phyloP scores from a whole-genome alignment of 2,113 vertebrate genomes.

The Macquaria ambigua region DNA sequence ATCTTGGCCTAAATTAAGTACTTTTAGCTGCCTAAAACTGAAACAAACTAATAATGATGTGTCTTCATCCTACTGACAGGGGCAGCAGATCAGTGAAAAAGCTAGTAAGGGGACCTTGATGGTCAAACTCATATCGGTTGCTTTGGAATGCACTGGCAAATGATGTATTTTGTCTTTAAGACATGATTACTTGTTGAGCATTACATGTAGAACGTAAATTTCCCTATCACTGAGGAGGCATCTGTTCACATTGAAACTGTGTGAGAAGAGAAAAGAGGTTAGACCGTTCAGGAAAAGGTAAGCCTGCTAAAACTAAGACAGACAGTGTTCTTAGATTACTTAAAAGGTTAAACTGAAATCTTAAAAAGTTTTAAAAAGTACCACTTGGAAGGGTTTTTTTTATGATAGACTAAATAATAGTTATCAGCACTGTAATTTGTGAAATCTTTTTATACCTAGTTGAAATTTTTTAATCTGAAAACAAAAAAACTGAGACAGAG shows the following conservation, averaged over 20 bases:
- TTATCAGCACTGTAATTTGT: background rate
- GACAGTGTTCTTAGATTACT: too few relatives aligned
- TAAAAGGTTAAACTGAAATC: too few relatives aligned
- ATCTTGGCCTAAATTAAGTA: background rate
- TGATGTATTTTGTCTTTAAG: background rate
- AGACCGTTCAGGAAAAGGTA: background rate
- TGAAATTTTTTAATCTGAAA: background rate
- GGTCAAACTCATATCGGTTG: background rate
- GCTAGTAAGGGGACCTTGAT: background rate
- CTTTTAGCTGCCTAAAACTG: background rate
- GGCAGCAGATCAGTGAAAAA: background rate
- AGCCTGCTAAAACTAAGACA: background rate
- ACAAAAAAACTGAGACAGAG: background rate
- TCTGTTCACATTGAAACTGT: background rate
- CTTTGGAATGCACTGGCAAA: background rate
- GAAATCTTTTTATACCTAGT: background rate
- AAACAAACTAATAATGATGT: background rate
- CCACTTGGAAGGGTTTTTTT: background rate
- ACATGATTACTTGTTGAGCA: background rate
- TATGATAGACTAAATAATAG: background rate
- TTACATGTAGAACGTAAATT: background rate
- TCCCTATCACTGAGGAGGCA: background rate
- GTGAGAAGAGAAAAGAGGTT: background rate
- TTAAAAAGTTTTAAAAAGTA: background rate
- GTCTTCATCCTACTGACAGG: background rate